A percentile compares a stretch with the other conserved stretches of the same genome.
Evolutionary conservation across 2,113 vertebrate genomes (phyloP).

Genomic region (Phalacrocorax brasilianus): DNA sequence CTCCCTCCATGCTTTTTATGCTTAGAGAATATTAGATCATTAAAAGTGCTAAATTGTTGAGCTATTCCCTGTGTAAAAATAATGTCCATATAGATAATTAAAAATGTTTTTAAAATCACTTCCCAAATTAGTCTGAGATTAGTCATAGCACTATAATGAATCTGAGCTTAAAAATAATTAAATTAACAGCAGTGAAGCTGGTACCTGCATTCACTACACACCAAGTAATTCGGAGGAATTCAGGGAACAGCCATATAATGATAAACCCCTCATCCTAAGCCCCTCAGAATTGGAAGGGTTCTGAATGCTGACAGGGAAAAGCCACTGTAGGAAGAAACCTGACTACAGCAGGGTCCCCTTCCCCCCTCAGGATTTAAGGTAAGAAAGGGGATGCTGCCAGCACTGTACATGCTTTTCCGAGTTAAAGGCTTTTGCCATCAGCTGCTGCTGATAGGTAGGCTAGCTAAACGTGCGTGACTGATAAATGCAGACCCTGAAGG

Average conservation of each 20-base stretch:
- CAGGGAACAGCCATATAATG: background rate
- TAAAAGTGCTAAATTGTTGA: background rate
- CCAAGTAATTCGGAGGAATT: background rate
- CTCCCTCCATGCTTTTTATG: background rate
- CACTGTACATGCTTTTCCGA: background rate
- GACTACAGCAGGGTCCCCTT: background rate
- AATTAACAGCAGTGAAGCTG: background rate
- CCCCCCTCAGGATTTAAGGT: background rate
- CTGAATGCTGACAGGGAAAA: background rate
- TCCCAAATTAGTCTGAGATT: background rate
- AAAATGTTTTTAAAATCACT: background rate
- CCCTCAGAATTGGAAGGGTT: background rate
- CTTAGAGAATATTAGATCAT: background rate
- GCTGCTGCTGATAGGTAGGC: background rate
- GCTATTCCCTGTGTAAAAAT: background rate
- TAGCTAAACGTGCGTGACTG: background rate
- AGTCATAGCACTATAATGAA: background rate
- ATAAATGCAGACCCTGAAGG: background rate
- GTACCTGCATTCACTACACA: background rate
- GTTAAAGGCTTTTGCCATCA: conserved; percentile 9
- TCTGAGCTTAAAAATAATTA: background rate
- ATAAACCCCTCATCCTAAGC: background rate
- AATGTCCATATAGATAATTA: background rate
- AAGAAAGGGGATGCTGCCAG: conserved; percentile 13
- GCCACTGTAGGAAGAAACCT: background rate